phyloP scores from a whole-genome alignment of 2,888 invertebrate genomes.

The Augochlorella aurata region DNA sequence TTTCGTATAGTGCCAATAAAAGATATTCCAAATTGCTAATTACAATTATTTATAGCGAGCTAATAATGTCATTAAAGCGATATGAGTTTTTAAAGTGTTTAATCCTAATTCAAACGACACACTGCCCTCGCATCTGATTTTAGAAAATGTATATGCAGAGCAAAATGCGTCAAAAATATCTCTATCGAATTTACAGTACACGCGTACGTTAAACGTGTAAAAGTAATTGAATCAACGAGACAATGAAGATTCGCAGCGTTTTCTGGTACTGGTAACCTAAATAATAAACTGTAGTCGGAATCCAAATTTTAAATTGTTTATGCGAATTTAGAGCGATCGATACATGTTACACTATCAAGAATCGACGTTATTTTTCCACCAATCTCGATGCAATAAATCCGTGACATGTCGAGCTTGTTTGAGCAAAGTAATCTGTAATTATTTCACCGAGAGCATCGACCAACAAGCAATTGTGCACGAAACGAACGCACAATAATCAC shows the following conservation, averaged over 20 bases:
- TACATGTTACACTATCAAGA: not conserved
- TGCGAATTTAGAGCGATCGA: not conserved
- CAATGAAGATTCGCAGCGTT: not conserved
- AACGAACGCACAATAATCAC: constrained; percentile 61
- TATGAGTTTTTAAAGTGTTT: not conserved
- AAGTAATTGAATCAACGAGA: not conserved
- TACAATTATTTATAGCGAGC: not conserved
- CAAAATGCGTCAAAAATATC: not conserved
- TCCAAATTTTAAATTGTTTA: constrained; percentile 1
- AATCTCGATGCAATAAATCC: not conserved
- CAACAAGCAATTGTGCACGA: constrained; percentile 17
- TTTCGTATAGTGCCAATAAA: not conserved
- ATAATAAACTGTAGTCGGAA: not conserved
- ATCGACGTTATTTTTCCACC: not conserved
- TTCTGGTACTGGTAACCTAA: not conserved
- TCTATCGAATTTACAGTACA: not conserved
- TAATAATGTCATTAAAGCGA: not conserved
- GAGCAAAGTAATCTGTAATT: not conserved
- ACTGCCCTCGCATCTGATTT: not conserved
- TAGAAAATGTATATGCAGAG: not conserved
- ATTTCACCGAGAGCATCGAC: constrained; percentile 1
- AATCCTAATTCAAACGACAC: not conserved
- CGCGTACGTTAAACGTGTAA: not conserved
- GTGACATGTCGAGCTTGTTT: not conserved
- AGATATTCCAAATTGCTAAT: not conserved